Evolutionary conservation across 2,888 invertebrate species (phyloP).

Genomic region (Sepiola atlantica): DNA sequence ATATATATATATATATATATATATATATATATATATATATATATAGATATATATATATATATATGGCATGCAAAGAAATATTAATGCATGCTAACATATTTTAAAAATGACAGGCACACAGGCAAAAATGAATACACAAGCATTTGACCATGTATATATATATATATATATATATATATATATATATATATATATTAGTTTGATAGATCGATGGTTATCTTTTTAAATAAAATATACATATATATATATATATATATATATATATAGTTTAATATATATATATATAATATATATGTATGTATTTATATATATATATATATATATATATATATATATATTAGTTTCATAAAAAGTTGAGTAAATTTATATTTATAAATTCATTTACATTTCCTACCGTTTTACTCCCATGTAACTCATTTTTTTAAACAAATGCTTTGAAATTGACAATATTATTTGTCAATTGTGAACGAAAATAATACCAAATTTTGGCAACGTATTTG

Average conservation of each 20-base stretch:
- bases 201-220: no score
- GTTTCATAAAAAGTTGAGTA: not conserved
- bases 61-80: not conserved
- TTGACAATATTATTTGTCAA: not conserved
- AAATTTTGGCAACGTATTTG: not conserved
- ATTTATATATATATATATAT: not conserved
- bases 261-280: no score
- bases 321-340: not conserved
- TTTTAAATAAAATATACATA: no score
- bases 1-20: conserved; percentile 2
- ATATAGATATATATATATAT: not conserved
- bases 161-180: no score
- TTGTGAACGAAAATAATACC: conserved; percentile 4
- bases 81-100: no score
- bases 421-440: not conserved
- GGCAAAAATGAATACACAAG: no score
- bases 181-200: no score
- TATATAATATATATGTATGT: no score
- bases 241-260: no score
- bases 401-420: not conserved
- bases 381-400: not conserved
- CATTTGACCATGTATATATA: no score
- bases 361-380: not conserved
- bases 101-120: no score
- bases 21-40: not conserved